Conservation (phyloP, 2,888 invertebrate genomes). For the Pollenia griseotomentosa region DNA sequence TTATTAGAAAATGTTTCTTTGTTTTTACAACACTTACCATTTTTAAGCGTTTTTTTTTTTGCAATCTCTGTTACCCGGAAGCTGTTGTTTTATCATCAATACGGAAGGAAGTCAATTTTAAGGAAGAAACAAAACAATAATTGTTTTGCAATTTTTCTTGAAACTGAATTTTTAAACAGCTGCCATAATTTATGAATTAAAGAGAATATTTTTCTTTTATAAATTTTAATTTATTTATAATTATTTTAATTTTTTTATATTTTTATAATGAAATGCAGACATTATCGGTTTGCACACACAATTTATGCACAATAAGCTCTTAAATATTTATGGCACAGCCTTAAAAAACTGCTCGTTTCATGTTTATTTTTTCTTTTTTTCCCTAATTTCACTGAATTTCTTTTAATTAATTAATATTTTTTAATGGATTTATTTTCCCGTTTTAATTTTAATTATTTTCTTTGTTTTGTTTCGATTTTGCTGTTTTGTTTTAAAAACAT, state of each 20-base stretch:
- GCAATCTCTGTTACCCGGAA: too few relatives aligned
- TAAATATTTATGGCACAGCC: conserved; percentile 3
- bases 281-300: neutral
- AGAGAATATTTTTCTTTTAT: neutral
- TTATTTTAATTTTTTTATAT: neutral
- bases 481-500: neutral
- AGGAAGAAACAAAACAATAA: too few relatives aligned
- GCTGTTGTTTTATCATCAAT: too few relatives aligned
- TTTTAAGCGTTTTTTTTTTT: neutral
- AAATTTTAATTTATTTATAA: too few relatives aligned
- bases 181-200: neutral
- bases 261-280: neutral
- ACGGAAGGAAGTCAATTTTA: too few relatives aligned
- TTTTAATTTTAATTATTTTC: conserved; percentile 43
- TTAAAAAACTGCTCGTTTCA: neutral
- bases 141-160: too few relatives aligned
- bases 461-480: conserved; percentile 21
- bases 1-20: too few relatives aligned
- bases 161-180: conserved; percentile 3
- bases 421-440: neutral
- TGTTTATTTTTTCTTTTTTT: neutral
- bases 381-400: neutral
- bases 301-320: conserved; percentile 8
- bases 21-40: neutral
- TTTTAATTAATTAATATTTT: neutral